phyloP scores from a whole-genome alignment of 92 coral and sea anemone species.

The Parazoanthus swiftii region DNA sequence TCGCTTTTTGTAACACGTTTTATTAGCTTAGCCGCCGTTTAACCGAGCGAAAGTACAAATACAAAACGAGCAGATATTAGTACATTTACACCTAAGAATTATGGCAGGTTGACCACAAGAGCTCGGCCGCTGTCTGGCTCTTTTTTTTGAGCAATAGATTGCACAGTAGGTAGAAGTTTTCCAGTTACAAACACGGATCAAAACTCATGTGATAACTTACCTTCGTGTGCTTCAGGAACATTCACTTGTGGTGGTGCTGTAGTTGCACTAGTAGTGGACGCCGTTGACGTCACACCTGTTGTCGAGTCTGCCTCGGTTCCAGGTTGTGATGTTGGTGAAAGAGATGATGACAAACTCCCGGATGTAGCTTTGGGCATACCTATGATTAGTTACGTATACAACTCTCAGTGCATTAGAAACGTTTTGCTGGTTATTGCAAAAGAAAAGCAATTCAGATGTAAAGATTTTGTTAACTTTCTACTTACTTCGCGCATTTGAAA shows the following conservation, averaged over 20 bases:
- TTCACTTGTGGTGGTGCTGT: constrained; percentile 28
- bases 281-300: constrained; percentile 4
- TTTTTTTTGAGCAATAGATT: neutral
- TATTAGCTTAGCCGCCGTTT: too few species aligned
- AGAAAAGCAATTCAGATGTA: too few species aligned
- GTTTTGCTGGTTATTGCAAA: neutral
- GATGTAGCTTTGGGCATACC: constrained; percentile 27
- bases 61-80: too few species aligned
- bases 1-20: too few species aligned
- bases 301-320: constrained; percentile 31
- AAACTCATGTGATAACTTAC: neutral
- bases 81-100: too few species aligned
- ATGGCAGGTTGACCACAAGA: too few species aligned
- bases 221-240: constrained; percentile 33
- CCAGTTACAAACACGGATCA: too few species aligned
- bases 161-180: too few species aligned
- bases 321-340: constrained; percentile 44
- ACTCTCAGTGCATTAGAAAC: neutral
- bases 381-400: constrained; percentile 39
- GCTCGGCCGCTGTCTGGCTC: too few species aligned
- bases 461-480: too few species aligned
- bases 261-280: constrained; percentile 10
- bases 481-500: too few species aligned
- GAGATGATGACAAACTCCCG: constrained; percentile 39
- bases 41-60: too few species aligned